Conservation (phyloP, 2,113 vertebrate genomes). For the Ursus arctos region DNA sequence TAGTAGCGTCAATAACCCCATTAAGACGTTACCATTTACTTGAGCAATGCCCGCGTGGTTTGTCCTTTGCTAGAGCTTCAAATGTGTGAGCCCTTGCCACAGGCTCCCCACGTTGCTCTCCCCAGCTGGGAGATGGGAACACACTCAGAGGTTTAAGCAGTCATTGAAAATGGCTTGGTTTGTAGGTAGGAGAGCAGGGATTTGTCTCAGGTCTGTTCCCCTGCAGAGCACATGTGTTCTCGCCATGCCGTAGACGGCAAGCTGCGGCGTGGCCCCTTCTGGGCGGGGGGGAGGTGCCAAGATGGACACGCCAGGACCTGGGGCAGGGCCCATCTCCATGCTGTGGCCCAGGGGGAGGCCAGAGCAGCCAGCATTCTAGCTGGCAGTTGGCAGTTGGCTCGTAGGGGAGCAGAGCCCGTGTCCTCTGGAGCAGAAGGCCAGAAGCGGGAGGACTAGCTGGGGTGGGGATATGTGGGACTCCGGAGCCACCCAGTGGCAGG, state of each 20-base stretch:
- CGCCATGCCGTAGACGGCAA: background rate
- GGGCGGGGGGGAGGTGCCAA: no score
- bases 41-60: background rate
- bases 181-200: background rate
- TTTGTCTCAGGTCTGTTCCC: background rate
- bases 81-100: accelerated
- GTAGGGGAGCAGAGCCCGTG: accelerated
- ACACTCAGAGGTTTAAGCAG: background rate
- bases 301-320: background rate
- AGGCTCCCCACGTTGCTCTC: background rate
- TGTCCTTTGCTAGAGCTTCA: background rate
- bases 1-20: background rate
- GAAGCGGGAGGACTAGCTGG: background rate
- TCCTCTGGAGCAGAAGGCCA: background rate
- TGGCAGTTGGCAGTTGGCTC: background rate
- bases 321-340: background rate
- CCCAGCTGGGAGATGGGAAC: background rate
- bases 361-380: background rate
- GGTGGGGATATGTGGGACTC: background rate
- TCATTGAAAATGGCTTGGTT: background rate
- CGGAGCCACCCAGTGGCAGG: background rate
- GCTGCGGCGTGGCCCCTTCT: background rate
- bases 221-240: background rate
- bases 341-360: accelerated
- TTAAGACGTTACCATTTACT: background rate